These are phyloP conservation scores for Porites rus DNA, from an alignment of 92 coral and sea anemone species.

Conservation along the genomic window DNA sequence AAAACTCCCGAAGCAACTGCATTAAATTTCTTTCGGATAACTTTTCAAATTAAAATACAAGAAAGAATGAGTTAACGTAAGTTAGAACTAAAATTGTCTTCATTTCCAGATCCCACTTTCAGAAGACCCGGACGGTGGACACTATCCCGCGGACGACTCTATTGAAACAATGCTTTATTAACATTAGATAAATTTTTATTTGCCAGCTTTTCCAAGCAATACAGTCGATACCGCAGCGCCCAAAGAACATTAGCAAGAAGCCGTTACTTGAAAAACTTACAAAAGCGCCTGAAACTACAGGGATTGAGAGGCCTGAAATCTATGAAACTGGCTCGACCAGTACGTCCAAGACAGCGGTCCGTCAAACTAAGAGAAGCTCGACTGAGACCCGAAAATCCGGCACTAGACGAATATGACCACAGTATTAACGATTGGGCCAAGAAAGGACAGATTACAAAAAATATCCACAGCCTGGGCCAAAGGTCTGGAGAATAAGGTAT, in stretches of 20 bases:
- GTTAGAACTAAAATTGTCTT: no score
- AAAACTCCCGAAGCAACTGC: no score
- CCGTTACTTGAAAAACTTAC: constrained; percentile 11
- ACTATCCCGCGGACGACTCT: neutral
- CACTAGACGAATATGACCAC: constrained; percentile 40
- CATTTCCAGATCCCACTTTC: no score
- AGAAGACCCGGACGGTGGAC: neutral
- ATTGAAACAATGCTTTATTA: no score
- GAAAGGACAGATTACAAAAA: constrained; percentile 12
- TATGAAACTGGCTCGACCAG: constrained; percentile 24
- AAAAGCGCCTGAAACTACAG: constrained; percentile 23
- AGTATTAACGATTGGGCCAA: constrained; percentile 20
- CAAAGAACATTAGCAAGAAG: constrained; percentile 34
- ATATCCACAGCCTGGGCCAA: neutral
- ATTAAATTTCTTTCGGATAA: no score
- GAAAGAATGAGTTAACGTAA: no score
- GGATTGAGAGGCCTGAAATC: constrained; percentile 12
- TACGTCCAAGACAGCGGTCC: constrained; percentile 41
- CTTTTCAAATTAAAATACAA: no score
- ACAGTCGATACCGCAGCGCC: constrained; percentile 42
- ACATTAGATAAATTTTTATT: neutral
- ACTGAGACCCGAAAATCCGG: constrained; percentile 11
- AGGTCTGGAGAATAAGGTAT: neutral
- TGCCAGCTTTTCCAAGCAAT: constrained; percentile 42
- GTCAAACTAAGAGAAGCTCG: constrained; percentile 6